A percentile compares a stretch with the other conserved stretches of the same genome.
Conservation (phyloP, 2,797 vertebrate genomes). For the Sebastes steindachneri region DNA sequence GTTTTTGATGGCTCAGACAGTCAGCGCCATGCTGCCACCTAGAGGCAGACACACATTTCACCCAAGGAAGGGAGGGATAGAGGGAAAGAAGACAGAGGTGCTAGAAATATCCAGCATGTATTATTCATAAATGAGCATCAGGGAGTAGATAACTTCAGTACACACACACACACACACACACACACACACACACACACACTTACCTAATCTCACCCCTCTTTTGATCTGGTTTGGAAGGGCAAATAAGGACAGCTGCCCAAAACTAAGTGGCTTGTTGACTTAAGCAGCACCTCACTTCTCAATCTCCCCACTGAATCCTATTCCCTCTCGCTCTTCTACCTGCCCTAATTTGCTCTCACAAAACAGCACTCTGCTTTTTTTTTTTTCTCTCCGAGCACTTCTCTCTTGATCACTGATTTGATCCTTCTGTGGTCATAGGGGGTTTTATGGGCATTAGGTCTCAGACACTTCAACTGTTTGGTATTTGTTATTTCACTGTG, state of each 20-base stretch:
- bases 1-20: constrained; percentile 16
- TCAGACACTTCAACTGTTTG: constrained; percentile 7
- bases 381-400: not conserved
- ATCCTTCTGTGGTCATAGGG: not conserved
- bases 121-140: constrained; percentile 76
- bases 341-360: constrained; percentile 36
- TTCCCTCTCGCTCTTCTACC: not conserved
- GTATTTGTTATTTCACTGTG: not conserved
- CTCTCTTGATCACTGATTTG: constrained; percentile 5
- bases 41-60: constrained; percentile 53
- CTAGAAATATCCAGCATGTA: constrained; percentile 75
- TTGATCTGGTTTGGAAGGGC: constrained; percentile 58
- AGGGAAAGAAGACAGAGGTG: constrained; percentile 50
- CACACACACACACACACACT: constrained; percentile 21
- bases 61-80: constrained; percentile 26
- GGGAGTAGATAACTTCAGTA: constrained; percentile 51
- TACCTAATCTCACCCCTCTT: constrained; percentile 48
- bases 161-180: constrained; percentile 10
- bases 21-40: constrained; percentile 77
- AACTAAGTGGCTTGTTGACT: constrained; percentile 51
- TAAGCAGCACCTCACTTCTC: constrained; percentile 27
- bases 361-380: constrained; percentile 10
- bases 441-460: not conserved
- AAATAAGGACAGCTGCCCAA: constrained; percentile 60
- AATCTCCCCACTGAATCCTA: constrained; percentile 1